A percentile compares a stretch with the other conserved stretches of the same genome.
phyloP scores from a whole-genome alignment of 2,113 vertebrate species.

The Callaeas wilsoni region DNA sequence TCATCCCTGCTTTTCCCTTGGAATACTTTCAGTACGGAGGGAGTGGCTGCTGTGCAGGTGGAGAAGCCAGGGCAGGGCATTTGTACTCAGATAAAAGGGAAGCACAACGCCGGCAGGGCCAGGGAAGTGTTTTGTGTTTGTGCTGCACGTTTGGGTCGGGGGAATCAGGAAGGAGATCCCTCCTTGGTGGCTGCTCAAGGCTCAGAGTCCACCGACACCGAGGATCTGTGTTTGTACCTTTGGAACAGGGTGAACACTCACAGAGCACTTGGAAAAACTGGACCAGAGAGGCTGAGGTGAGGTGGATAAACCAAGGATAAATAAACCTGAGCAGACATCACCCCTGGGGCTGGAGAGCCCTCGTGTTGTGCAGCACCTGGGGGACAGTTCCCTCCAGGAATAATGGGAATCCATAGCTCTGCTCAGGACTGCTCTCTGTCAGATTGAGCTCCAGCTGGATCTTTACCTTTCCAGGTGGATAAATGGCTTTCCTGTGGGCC shows the following conservation, averaged over 20 bases:
- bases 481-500: background rate
- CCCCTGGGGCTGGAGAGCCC: background rate
- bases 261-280: background rate
- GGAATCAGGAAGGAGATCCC: background rate
- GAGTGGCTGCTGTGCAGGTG: background rate
- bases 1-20: background rate
- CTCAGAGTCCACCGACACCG: background rate
- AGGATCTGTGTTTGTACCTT: background rate
- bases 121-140: background rate
- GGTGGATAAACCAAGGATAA: background rate
- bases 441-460: background rate
- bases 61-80: background rate
- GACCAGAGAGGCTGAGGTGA: background rate
- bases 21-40: background rate
- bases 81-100: background rate
- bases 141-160: background rate
- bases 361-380: fast-evolving
- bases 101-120: fast-evolving
- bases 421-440: background rate
- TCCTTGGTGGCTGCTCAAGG: background rate
- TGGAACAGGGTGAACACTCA: background rate
- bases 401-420: background rate
- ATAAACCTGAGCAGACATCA: background rate
- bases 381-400: background rate
- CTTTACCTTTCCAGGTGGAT: background rate